These are phyloP conservation scores for Syrphus vitripennis DNA, from an alignment of 2,888 invertebrate genomes.

Conservation along the genomic window DNA sequence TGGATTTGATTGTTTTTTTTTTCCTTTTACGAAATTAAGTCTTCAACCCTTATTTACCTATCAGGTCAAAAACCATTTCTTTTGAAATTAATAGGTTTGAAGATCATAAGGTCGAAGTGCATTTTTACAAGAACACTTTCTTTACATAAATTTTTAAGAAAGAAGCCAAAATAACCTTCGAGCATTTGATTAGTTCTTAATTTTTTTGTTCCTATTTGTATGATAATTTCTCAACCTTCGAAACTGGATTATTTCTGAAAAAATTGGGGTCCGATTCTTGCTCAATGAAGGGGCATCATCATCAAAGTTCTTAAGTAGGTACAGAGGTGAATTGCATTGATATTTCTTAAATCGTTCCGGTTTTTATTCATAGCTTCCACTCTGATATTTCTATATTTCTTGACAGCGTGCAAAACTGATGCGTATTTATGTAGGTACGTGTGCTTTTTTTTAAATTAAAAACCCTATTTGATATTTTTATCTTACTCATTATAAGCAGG, in stretches of 20 bases:
- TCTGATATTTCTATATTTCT: too few relatives aligned
- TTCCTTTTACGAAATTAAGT: neutral
- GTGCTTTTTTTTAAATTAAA: too few relatives aligned
- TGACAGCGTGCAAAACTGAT: too few relatives aligned
- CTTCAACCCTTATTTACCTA: constrained; percentile 14
- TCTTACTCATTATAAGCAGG: too few relatives aligned
- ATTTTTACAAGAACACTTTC: constrained; percentile 49
- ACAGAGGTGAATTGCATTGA: too few relatives aligned
- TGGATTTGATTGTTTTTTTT: constrained; percentile 15
- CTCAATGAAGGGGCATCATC: neutral
- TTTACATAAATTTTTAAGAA: neutral
- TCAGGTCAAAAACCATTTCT: constrained; percentile 31
- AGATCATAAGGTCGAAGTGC: constrained; percentile 53
- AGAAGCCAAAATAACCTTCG: neutral
- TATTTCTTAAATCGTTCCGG: too few relatives aligned
- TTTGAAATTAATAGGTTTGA: constrained; percentile 9
- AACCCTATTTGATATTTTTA: too few relatives aligned
- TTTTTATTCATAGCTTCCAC: too few relatives aligned
- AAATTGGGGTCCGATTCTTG: neutral
- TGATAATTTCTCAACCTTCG: neutral
- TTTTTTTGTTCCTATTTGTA: neutral
- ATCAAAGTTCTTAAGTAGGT: too few relatives aligned
- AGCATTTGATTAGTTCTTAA: neutral
- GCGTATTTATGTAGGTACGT: too few relatives aligned
- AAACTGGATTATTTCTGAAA: neutral